Evolutionary conservation across 2,888 invertebrate genomes (phyloP).

Genomic region (Anagyrus pseudococci): DNA sequence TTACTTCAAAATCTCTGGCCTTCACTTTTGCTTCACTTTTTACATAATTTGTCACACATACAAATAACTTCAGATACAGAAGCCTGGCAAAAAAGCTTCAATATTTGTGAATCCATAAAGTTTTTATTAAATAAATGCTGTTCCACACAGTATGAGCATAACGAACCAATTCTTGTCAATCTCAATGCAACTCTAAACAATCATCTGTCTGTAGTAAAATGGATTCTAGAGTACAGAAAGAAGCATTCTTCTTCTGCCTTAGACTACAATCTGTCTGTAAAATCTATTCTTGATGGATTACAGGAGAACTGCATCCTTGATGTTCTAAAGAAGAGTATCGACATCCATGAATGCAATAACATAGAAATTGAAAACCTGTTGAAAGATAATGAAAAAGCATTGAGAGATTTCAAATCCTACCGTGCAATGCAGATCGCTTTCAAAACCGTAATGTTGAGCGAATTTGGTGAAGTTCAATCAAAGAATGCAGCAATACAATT

Average conservation of each 20-base stretch:
- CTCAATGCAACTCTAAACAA: conserved; percentile 42
- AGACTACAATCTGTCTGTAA: conserved; percentile 41
- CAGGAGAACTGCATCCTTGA: conserved; percentile 46
- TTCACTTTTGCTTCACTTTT: conserved; percentile 47
- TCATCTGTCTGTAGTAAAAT: conserved; percentile 46
- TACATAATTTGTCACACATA: conserved; percentile 44
- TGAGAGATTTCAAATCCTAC: conserved; percentile 48
- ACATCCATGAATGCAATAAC: conserved; percentile 50
- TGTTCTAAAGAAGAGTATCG: conserved; percentile 48
- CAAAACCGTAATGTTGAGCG: conserved; percentile 47
- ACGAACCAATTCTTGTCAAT: conserved; percentile 43
- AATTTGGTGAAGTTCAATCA: conserved; percentile 40
- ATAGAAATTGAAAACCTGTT: conserved; percentile 46
- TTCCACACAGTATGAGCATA: conserved; percentile 29
- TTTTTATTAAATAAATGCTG: conserved; percentile 47
- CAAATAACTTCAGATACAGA: conserved; percentile 37
- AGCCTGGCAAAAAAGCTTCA: conserved; percentile 37
- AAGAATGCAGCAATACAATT: conserved; percentile 36
- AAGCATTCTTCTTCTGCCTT: background rate
- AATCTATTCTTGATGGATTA: conserved; percentile 46
- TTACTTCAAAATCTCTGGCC: conserved; percentile 51
- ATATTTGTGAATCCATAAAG: conserved; percentile 45
- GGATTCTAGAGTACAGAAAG: conserved; percentile 43
- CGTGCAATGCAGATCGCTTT: conserved; percentile 48
- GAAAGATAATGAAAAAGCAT: conserved; percentile 40